phyloP scores from a whole-genome alignment of 2,888 invertebrate genomes.

The Caenorhabditis angaria region DNA sequence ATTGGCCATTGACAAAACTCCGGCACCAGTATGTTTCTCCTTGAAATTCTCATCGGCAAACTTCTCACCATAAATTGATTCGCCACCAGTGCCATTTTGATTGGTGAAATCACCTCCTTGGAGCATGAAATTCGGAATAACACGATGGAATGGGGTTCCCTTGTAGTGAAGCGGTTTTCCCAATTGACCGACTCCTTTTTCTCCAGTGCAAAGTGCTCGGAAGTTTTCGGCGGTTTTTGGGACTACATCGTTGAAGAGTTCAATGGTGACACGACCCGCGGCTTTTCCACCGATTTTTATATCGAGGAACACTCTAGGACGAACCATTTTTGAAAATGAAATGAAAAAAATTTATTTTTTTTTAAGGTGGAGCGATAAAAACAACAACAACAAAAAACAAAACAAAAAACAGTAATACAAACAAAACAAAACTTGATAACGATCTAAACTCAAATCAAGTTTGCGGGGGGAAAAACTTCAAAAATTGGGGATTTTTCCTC shows the following conservation, averaged over 20 bases:
- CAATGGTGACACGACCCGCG: constrained; percentile 83
- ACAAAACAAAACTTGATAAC: too few relatives aligned
- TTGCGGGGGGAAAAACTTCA: too few relatives aligned
- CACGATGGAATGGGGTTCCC: constrained; percentile 84
- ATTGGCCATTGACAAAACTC: constrained; percentile 82
- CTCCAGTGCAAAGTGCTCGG: constrained; percentile 76
- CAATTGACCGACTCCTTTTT: constrained; percentile 80
- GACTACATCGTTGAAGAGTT: constrained; percentile 81
- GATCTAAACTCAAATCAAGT: too few relatives aligned
- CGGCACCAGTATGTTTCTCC: constrained; percentile 74
- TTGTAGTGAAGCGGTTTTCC: constrained; percentile 78
- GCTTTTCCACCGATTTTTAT: constrained; percentile 40
- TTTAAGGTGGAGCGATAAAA: too few relatives aligned
- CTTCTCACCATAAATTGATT: constrained; percentile 92
- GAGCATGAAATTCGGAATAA: constrained; percentile 88
- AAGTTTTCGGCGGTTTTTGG: constrained; percentile 89
- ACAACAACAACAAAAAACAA: too few relatives aligned
- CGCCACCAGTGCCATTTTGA: constrained; percentile 85
- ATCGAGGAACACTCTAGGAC: too few relatives aligned
- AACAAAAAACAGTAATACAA: too few relatives aligned
- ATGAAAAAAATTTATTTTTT: too few relatives aligned
- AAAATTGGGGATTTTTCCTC: too few relatives aligned
- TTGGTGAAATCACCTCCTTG: constrained; percentile 83
- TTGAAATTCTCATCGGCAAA: constrained; percentile 96
- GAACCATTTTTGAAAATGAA: too few relatives aligned